Conservation (phyloP, 1,140 invertebrate genomes). For the Drepana arcuata region DNA sequence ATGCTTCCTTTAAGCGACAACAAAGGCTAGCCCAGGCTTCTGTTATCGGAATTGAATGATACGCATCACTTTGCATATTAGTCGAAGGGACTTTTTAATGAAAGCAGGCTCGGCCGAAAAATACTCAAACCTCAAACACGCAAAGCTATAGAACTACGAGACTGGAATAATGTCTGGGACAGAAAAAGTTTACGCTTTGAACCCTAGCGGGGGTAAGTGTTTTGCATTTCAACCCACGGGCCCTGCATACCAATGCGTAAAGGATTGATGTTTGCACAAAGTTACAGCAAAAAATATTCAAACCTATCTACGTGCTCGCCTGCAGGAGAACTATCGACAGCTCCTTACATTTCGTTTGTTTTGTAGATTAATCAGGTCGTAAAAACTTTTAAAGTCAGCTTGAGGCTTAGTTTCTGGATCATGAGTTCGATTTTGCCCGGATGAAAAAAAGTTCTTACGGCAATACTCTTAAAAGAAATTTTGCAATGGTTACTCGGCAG, state of each 20-base stretch:
- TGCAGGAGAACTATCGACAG: no score
- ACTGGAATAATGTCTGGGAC: constrained; percentile 62
- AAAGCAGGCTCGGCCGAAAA: constrained; percentile 47
- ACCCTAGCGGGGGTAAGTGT: constrained; percentile 59
- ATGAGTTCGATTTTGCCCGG: no score
- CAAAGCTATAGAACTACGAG: constrained; percentile 57
- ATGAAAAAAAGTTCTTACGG: no score
- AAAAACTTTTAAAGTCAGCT: no score
- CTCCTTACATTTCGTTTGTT: no score
- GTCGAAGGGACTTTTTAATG: constrained; percentile 50
- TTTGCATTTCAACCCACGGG: constrained; percentile 54
- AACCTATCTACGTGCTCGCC: constrained; percentile 6
- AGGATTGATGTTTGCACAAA: constrained; percentile 60
- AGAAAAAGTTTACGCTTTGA: constrained; percentile 65
- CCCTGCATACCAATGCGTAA: constrained; percentile 56
- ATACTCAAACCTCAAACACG: constrained; percentile 55
- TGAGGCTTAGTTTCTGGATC: no score
- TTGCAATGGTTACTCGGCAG: no score
- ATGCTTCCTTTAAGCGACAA: no score
- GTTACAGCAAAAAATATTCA: constrained; percentile 28
- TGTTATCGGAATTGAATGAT: constrained; percentile 31
- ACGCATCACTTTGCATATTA: constrained; percentile 46
- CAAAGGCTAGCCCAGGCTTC: constrained; percentile 8
- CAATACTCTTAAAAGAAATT: no score
- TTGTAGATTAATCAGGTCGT: no score